Percentiles rank a stretch among this genome's conserved stretches.
Conservation (phyloP, 2,888 invertebrate genomes). For the Zhuqinia jingwanae region DNA sequence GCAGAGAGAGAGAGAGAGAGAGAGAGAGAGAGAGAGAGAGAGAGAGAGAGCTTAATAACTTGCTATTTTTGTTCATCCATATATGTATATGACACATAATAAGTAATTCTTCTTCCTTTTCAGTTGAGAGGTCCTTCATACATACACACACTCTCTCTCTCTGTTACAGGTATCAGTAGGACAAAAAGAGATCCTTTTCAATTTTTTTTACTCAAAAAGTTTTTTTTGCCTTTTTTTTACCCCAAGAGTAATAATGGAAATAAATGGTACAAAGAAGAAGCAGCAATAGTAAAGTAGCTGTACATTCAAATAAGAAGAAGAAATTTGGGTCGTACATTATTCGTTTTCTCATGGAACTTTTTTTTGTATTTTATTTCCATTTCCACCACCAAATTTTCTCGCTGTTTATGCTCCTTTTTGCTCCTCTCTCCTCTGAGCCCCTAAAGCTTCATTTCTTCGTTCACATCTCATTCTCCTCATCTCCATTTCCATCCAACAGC, state of each 20-base stretch:
- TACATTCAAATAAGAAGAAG: not conserved
- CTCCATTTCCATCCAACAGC: constrained; percentile 36
- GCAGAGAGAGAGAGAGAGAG: too few relatives aligned
- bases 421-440: not conserved
- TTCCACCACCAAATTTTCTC: constrained; percentile 37
- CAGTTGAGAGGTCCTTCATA: not conserved
- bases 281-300: not conserved
- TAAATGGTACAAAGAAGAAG: not conserved
- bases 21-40: too few relatives aligned
- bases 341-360: not conserved
- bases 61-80: not conserved
- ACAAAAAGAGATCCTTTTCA: constrained; percentile 47
- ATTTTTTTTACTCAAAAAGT: constrained; percentile 37
- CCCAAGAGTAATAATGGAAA: not conserved
- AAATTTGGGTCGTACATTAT: not conserved
- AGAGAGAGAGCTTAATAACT: too few relatives aligned
- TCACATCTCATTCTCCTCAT: constrained; percentile 39
- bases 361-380: constrained; percentile 19
- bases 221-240: constrained; percentile 49
- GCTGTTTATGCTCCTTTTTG: constrained; percentile 12
- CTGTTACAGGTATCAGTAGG: constrained; percentile 32
- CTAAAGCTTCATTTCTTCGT: not conserved
- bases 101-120: constrained; percentile 15
- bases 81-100: not conserved
- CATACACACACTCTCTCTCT: not conserved